Conservation (phyloP, 1,140 invertebrate genomes). For the Camponotus vicinus region DNA sequence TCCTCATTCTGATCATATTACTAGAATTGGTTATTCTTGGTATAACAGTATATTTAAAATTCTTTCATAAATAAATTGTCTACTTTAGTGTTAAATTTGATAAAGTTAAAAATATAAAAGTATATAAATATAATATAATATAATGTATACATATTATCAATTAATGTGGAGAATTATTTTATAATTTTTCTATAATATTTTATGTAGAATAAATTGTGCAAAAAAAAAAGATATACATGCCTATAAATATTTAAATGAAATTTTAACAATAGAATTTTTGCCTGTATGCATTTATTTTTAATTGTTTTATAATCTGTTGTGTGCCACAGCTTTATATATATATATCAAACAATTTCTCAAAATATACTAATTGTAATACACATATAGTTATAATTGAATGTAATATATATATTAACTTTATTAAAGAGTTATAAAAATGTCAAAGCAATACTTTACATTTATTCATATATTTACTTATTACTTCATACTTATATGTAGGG, state of each 20-base stretch:
- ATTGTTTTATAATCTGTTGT: background rate
- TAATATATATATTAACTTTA: background rate
- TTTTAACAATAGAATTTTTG: background rate
- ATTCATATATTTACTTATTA: background rate
- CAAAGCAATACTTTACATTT: background rate
- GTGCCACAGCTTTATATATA: background rate
- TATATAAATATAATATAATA: too few relatives aligned
- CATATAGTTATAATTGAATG: too few relatives aligned
- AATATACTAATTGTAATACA: too few relatives aligned
- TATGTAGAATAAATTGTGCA: background rate
- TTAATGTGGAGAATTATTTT: background rate
- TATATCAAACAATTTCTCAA: background rate
- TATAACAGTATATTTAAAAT: conserved; percentile 88
- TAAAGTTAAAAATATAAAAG: background rate
- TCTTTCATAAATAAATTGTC: conserved; percentile 80
- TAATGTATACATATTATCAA: background rate
- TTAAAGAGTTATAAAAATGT: background rate
- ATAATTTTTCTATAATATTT: background rate
- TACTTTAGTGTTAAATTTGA: background rate
- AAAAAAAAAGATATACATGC: background rate
- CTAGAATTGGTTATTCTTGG: conserved; percentile 88
- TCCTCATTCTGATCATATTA: conserved; percentile 89
- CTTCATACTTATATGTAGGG: background rate
- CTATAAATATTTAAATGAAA: background rate
- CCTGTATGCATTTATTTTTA: background rate